Evolutionary conservation across 2,888 invertebrate species (phyloP), one percentile per base, ranked within the genome.

Genomic region (Drosophila fungiperda): DNA sequence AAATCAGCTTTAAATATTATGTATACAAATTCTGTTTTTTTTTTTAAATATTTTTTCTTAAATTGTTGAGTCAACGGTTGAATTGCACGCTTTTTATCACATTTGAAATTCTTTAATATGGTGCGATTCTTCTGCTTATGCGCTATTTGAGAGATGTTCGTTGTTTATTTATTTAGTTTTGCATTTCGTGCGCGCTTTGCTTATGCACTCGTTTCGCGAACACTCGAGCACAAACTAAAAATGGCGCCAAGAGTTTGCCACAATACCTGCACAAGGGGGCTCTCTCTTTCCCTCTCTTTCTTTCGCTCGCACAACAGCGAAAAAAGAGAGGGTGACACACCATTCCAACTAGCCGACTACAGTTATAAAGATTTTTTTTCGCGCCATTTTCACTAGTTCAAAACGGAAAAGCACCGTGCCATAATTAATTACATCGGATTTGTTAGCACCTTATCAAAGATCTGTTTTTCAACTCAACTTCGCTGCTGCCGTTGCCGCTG

Each of bases 181-280:
- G 59, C 64, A 55, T 62, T 85, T 89, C 73, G 71, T 83, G 90
- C 90, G 81, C 84, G 87, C 59, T 80, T 68, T 75, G 72, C 75
- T 61, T 83, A 64, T 84, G 87, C 89, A 83, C 81, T 89, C 82
- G 78, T 62, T 62, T 74, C 78, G 78, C 69, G 69, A 74, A 74
- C 69, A 70, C 90, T 80, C 82, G 82, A 89, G 78, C 64, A 76
- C 76, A 74, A 87, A 85, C 90, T 90, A 84, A 90, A 90, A 90
- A 89, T 90, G 90, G 90, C 90, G 90, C 90, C 90, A 90, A 86
- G 86, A 89, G 63, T 87, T 87, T 81, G 66, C 68, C 67, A 67
- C 63, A 79, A 50, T 65, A 79, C 64, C 79, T 68, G 66, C 58
- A 67, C 52, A 23, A 54, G 45, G 45, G 45, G 45, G 15, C 23